Conservation (phyloP, 2,797 vertebrate genomes). For the Acestrorhynchus altus region DNA sequence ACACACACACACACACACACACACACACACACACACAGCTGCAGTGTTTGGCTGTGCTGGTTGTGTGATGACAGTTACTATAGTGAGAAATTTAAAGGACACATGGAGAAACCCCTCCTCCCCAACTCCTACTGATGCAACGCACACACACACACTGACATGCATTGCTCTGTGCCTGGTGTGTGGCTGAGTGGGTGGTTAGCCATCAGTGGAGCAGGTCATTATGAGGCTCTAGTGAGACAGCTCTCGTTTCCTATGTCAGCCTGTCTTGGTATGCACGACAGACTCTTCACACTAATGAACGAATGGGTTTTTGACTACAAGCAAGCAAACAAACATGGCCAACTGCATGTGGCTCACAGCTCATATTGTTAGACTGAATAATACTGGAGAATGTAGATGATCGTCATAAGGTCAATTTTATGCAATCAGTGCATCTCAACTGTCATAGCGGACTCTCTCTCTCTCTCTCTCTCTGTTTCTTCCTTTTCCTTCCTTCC, state of each 20-base stretch:
- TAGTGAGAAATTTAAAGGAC: slow-evolving; percentile 20
- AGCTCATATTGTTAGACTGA: neutral
- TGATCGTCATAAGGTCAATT: slow-evolving; percentile 2
- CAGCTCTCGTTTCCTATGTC: slow-evolving; percentile 26
- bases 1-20: neutral
- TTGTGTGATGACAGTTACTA: slow-evolving; percentile 11
- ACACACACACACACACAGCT: neutral
- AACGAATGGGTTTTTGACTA: slow-evolving; percentile 26
- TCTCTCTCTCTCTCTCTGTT: neutral
- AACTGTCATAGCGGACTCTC: neutral
- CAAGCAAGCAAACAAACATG: neutral
- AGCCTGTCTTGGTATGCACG: neutral
- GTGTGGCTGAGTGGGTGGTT: slow-evolving; percentile 29
- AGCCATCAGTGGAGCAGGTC: slow-evolving; percentile 25
- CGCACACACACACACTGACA: slow-evolving; percentile 12
- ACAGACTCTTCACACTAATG: slow-evolving; percentile 17
- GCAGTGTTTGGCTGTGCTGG: neutral
- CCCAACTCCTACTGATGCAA: slow-evolving; percentile 3
- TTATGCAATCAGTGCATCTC: slow-evolving; percentile 7
- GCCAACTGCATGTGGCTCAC: slow-evolving; percentile 38
- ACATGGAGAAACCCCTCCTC: slow-evolving; percentile 25
- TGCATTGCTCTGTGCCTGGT: neutral
- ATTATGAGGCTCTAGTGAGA: slow-evolving; percentile 33
- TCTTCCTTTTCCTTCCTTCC: too few relatives aligned
- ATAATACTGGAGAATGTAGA: slow-evolving; percentile 9